Percentiles rank a stretch among this genome's conserved stretches.
These are phyloP conservation scores for Myotis yumanensis DNA, from an alignment of 2,113 vertebrate species.

Conservation along the genomic window DNA sequence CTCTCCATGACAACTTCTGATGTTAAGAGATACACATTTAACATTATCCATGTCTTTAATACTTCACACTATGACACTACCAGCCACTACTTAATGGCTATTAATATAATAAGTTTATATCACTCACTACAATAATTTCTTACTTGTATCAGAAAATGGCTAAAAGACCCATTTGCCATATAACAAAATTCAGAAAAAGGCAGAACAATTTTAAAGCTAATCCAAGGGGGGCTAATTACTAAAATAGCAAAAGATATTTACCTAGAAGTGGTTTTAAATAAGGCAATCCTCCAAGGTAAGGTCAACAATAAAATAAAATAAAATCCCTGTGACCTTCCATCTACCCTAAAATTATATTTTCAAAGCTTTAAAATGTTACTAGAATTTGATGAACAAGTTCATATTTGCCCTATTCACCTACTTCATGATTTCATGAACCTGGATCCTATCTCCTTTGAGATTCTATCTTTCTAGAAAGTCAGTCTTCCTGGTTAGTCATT, in stretches of 20 bases:
- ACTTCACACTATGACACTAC: neutral
- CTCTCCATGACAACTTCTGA: slow-evolving; percentile 1
- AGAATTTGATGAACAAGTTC: neutral
- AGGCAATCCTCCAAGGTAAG: neutral
- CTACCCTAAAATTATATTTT: neutral
- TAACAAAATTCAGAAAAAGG: slow-evolving; percentile 11
- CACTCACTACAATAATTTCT: slow-evolving; percentile 18
- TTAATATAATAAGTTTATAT: neutral
- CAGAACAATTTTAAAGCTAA: slow-evolving; percentile 42
- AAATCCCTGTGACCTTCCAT: neutral
- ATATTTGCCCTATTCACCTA: neutral
- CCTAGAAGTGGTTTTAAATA: slow-evolving; percentile 16
- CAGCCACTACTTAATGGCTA: neutral
- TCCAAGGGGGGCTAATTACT: neutral
- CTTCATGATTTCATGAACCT: neutral
- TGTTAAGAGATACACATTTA: slow-evolving; percentile 5
- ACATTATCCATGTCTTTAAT: slow-evolving; percentile 29
- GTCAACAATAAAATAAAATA: slow-evolving; percentile 47
- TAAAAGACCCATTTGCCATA: slow-evolving; percentile 18
- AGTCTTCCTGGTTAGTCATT: neutral
- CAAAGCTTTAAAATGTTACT: slow-evolving; percentile 4
- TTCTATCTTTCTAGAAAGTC: neutral
- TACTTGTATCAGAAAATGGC: slow-evolving; percentile 9
- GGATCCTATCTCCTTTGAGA: neutral
- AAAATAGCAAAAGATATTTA: neutral